phyloP scores from a whole-genome alignment of 2,113 vertebrate genomes.

The Panthera tigris region DNA sequence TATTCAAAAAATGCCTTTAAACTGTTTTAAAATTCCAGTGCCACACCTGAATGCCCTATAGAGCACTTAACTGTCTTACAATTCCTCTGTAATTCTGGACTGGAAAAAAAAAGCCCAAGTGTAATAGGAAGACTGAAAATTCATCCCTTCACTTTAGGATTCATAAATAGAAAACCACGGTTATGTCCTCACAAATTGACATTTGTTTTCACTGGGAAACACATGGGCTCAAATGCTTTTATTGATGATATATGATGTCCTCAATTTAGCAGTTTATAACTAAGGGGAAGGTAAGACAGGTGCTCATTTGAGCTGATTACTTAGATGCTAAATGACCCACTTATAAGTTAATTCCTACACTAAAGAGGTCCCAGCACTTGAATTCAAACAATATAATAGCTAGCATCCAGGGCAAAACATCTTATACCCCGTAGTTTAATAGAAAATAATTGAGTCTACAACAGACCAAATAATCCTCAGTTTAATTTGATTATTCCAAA shows the following conservation, averaged over 20 bases:
- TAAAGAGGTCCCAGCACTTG: background rate
- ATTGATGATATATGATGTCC: background rate
- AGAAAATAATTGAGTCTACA: background rate
- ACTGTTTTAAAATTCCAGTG: constrained; percentile 38
- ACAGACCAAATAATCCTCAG: background rate
- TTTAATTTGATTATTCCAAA: background rate
- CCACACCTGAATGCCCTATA: background rate
- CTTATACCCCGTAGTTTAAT: background rate
- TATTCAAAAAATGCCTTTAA: constrained; percentile 49
- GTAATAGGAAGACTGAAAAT: background rate
- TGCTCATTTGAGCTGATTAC: background rate
- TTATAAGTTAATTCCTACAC: background rate
- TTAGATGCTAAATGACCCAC: background rate
- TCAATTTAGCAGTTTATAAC: background rate
- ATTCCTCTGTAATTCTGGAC: background rate
- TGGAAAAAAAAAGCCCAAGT: background rate
- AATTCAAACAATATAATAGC: background rate
- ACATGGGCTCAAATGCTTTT: background rate
- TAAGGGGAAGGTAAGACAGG: background rate
- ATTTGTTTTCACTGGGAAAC: background rate
- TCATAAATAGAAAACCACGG: background rate
- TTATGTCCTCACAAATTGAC: background rate
- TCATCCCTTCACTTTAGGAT: background rate
- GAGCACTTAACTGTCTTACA: background rate
- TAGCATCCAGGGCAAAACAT: background rate